Conservation (phyloP, 2,797 vertebrate species). For the Aratinga solstitialis region DNA sequence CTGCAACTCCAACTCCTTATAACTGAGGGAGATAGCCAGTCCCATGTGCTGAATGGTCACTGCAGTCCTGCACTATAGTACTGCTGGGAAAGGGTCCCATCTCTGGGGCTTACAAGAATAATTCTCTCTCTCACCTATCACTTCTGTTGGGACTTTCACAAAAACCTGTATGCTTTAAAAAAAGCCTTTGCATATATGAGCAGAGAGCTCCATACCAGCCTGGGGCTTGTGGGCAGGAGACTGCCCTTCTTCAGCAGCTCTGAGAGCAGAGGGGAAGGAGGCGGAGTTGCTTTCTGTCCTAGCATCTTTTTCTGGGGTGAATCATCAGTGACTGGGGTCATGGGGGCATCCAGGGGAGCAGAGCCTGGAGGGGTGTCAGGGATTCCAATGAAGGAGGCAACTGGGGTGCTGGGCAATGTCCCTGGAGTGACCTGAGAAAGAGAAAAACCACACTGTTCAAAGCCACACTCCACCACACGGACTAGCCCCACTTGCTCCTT, state of each 20-base stretch:
- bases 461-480: slow-evolving; percentile 65
- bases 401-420: slow-evolving; percentile 84
- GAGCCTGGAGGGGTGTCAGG: slow-evolving; percentile 86
- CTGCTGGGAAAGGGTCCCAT: background rate
- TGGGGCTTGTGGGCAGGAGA: slow-evolving; percentile 92
- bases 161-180: background rate
- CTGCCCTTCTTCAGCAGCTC: slow-evolving; percentile 98
- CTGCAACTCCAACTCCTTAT: slow-evolving; percentile 33
- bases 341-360: slow-evolving; percentile 81
- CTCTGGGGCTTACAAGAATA: slow-evolving; percentile 5
- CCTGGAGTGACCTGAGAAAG: slow-evolving; percentile 81
- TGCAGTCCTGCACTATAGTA: background rate
- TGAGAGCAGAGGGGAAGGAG: slow-evolving; percentile 95
- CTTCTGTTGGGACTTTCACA: slow-evolving; percentile 9
- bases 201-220: slow-evolving; percentile 90
- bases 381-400: slow-evolving; percentile 90
- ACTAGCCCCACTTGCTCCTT: slow-evolving; percentile 68
- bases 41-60: background rate
- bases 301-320: slow-evolving; percentile 92
- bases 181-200: slow-evolving; percentile 56
- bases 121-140: background rate
- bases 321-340: slow-evolving; percentile 89
- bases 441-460: slow-evolving; percentile 78
- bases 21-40: background rate
- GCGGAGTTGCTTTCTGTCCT: slow-evolving; percentile 93